Conservation (phyloP, 2,113 vertebrate genomes). For the Pimephales promelas region DNA sequence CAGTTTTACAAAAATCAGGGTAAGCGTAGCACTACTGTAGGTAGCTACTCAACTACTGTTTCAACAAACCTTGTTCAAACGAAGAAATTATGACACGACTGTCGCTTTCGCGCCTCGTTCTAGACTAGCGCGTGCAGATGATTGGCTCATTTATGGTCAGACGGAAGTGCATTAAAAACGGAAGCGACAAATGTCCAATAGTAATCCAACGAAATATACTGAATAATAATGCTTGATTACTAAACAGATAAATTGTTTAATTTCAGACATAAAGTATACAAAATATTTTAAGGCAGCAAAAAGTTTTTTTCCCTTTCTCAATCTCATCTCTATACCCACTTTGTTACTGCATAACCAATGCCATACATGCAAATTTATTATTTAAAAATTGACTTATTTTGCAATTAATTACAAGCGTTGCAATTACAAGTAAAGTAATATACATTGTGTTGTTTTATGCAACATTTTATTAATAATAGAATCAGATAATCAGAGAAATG, state of each 20-base stretch:
- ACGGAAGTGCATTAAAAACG: constrained; percentile 7
- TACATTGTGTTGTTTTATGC: neutral
- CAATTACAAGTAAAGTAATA: neutral
- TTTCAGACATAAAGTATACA: neutral
- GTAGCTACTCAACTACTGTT: too few species aligned
- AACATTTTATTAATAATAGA: too few species aligned
- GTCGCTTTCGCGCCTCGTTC: constrained; percentile 24
- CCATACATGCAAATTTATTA: neutral
- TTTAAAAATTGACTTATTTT: too few species aligned
- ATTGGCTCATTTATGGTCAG: constrained; percentile 23
- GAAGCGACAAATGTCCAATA: neutral
- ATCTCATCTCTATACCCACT: neutral
- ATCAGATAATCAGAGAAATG: neutral
- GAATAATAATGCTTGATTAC: neutral
- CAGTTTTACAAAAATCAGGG: neutral
- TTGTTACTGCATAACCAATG: neutral
- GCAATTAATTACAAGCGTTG: neutral
- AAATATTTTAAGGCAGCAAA: neutral
- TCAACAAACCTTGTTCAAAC: too few species aligned
- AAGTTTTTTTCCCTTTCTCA: neutral
- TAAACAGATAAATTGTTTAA: neutral
- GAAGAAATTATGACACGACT: neutral
- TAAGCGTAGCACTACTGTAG: too few species aligned
- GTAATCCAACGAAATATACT: neutral
- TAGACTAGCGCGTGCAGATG: neutral